Percentiles rank a stretch among this genome's conserved stretches.
Evolutionary conservation across 2,797 vertebrate species (phyloP).

Genomic region (Lepilemur ruficaudatus): DNA sequence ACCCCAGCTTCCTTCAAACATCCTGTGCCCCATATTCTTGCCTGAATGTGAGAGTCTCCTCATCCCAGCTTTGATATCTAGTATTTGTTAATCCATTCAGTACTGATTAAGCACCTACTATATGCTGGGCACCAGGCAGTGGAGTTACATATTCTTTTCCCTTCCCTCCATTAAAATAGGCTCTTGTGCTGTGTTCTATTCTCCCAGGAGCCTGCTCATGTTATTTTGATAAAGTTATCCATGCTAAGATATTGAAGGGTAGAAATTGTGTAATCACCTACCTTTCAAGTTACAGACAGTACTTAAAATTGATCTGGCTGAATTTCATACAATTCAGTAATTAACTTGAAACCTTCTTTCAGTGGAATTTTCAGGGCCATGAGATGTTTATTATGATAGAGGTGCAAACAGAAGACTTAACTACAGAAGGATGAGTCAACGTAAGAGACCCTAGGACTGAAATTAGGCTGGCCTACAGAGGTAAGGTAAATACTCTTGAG

Average conservation of each 20-base stretch:
- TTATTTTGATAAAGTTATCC: slow-evolving; percentile 10
- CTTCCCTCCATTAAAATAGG: not conserved
- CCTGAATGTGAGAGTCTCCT: not conserved
- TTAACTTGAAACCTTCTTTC: slow-evolving; percentile 1
- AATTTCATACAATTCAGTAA: slow-evolving; percentile 1
- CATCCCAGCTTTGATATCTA: not conserved
- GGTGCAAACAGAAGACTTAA: not conserved
- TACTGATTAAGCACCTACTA: not conserved
- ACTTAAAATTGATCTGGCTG: not conserved
- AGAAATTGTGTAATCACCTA: not conserved
- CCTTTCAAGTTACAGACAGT: not conserved
- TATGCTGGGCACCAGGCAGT: not conserved
- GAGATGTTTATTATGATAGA: not conserved
- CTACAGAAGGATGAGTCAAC: not conserved
- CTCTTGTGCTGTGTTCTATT: not conserved
- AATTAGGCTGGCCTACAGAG: not conserved
- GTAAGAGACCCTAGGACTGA: not conserved
- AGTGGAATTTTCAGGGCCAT: not conserved
- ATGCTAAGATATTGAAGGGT: not conserved
- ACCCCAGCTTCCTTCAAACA: not conserved
- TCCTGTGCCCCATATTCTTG: not conserved
- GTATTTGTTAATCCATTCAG: not conserved
- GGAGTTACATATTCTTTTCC: not conserved
- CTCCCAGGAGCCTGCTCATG: not conserved
- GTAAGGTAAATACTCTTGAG: not conserved